Conservation (phyloP, 1,140 invertebrate genomes). For the Rhizoglyphus robini region DNA sequence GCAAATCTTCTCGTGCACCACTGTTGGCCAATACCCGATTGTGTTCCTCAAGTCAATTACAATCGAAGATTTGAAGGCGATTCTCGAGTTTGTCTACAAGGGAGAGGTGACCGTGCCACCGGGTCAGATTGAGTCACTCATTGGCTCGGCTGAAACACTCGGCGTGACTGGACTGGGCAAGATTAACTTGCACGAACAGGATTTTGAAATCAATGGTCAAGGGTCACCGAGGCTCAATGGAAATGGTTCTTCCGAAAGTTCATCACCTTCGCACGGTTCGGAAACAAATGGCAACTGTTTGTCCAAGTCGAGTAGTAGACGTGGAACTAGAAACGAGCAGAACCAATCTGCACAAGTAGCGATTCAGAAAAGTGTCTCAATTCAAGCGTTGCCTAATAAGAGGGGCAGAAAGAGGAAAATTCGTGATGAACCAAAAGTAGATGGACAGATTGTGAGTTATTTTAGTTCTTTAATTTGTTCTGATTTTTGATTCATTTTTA, state of each 20-base stretch:
- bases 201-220: no score
- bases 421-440: no score
- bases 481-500: no score
- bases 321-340: neutral
- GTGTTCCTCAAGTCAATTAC: constrained; percentile 69
- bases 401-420: no score
- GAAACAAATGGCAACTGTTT: no score
- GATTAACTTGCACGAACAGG: constrained; percentile 35
- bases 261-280: no score
- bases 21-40: constrained; percentile 54
- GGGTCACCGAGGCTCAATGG: neutral
- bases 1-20: neutral
- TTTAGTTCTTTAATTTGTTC: no score
- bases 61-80: constrained; percentile 63
- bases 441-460: no score
- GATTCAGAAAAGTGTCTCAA: neutral
- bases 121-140: constrained; percentile 56
- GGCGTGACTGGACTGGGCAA: constrained; percentile 74
- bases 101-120: constrained; percentile 81
- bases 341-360: neutral
- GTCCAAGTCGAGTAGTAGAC: neutral
- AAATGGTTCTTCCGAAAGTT: neutral
- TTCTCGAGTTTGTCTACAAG: constrained; percentile 81
- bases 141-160: constrained; percentile 63
- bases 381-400: no score